Percentiles rank a stretch among this genome's conserved stretches.
Evolutionary conservation across 1,140 invertebrate genomes (phyloP).

Genomic region (Sweltsa coloradensis): DNA sequence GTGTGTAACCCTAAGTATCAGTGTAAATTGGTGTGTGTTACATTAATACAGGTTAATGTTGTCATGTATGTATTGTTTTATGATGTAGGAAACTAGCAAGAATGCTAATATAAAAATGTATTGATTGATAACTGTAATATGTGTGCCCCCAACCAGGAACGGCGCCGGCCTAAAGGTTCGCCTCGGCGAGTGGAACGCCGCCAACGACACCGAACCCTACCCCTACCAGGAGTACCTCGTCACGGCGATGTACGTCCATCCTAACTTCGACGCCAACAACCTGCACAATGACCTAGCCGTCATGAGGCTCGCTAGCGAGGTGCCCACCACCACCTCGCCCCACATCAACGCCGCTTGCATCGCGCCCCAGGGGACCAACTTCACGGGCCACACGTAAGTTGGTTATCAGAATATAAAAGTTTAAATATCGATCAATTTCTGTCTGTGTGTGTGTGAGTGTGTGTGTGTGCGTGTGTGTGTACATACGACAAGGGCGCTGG

Average conservation of each 20-base stretch:
- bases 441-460: too few species aligned
- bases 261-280: constrained; percentile 47
- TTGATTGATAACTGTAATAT: background rate
- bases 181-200: constrained; percentile 55
- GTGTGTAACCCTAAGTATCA: too few species aligned
- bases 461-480: too few species aligned
- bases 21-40: too few species aligned
- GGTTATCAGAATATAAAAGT: background rate
- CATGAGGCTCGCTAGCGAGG: constrained; percentile 38
- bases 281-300: constrained; percentile 58
- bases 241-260: constrained; percentile 43
- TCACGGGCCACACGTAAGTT: constrained; percentile 41
- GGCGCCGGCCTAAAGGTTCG: constrained; percentile 39
- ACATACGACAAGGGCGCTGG: too few species aligned
- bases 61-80: too few species aligned
- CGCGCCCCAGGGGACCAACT: constrained; percentile 36
- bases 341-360: constrained; percentile 62
- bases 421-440: background rate
- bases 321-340: constrained; percentile 41
- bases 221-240: constrained; percentile 43
- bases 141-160: constrained; percentile 21
- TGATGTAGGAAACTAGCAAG: too few species aligned
- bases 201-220: constrained; percentile 42
- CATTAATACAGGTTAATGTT: background rate
- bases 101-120: background rate